phyloP scores from a whole-genome alignment of 35 echinoderm and acorn worm species.

The Ophioderma brevispina region DNA sequence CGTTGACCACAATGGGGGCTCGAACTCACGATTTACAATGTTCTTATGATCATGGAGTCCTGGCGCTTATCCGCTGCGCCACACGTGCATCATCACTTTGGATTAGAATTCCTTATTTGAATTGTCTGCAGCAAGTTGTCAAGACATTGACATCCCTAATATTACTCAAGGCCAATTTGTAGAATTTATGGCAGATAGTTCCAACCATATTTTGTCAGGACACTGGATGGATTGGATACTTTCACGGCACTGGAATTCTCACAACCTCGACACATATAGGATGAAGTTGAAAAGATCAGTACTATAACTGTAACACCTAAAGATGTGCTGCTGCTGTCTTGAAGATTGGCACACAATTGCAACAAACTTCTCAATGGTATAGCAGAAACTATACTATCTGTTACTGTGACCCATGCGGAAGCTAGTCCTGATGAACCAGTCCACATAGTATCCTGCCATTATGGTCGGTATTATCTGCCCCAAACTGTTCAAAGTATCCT shows the following conservation, averaged over 20 bases:
- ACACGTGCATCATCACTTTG: constrained; percentile 79
- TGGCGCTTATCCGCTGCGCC: too few relatives aligned
- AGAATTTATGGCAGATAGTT: constrained; percentile 63
- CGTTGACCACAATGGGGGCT: too few relatives aligned
- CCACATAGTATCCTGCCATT: too few relatives aligned
- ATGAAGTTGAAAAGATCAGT: background rate
- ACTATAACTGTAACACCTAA: background rate
- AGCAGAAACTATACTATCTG: too few relatives aligned
- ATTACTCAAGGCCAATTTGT: background rate
- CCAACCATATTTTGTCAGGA: constrained; percentile 69
- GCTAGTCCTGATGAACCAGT: too few relatives aligned
- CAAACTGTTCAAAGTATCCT: too few relatives aligned
- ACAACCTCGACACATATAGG: constrained; percentile 15
- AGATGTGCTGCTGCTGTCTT: constrained; percentile 24
- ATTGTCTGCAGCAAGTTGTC: constrained; percentile 27
- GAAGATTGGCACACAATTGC: background rate
- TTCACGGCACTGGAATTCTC: constrained; percentile 19
- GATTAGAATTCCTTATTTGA: constrained; percentile 59
- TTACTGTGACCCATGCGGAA: background rate
- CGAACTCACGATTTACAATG: too few relatives aligned
- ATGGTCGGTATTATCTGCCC: too few relatives aligned
- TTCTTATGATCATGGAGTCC: too few relatives aligned
- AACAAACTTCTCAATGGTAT: too few relatives aligned
- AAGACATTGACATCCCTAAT: constrained; percentile 32
- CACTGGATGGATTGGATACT: constrained; percentile 63